Evolutionary conservation across 2,888 invertebrate species (phyloP), one percentile per base, ranked within the genome.

Genomic region (Stenchaetothrips biformis): DNA sequence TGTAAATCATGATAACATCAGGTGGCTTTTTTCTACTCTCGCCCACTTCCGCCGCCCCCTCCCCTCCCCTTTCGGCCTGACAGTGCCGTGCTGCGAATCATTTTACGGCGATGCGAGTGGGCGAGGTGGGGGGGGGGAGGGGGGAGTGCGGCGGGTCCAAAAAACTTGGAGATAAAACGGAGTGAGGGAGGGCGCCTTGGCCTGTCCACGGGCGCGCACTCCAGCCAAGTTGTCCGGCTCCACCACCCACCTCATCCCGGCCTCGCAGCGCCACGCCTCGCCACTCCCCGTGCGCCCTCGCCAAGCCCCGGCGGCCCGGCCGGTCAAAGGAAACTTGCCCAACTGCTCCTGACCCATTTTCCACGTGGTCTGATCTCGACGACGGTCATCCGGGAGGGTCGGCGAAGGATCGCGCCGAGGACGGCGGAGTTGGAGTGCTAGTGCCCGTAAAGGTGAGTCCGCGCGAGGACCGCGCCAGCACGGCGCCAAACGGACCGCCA

Each of bases 271-370:
- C 53, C 9, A 13, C 53, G 53, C 53, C 13, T 18, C 13, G 53
- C 53, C 53, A 37, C 37, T 37, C 37, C 37, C 37, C 37, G 37
- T 37, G 4, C 37, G 37, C 37, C 37, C 37, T 37, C 37, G 37
- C 37, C 37, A 2, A 4, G 37, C 37, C 37, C 37, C 37, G 37
- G 37, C 53, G 53, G 53, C 16, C 16, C 53, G 53, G 53, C 13
- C 67, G 67, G 21, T 74, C 67, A 74, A 74, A 74, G 67, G 67
- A n/a, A 74, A 74, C 67, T 9, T 25, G 67, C 25, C 67, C 67
- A 25, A 74, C 67, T 74, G 25, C 67, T 74, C 67, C 67, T 74
- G 67, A 74, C 67, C 67, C 25, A 74, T 74, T 74, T 74, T 25
- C 67, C 67, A 25, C 67, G 21, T 11, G 53, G 53, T 53, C 16